phyloP scores from a whole-genome alignment of 2,797 vertebrate species.

The Ara ararauna region DNA sequence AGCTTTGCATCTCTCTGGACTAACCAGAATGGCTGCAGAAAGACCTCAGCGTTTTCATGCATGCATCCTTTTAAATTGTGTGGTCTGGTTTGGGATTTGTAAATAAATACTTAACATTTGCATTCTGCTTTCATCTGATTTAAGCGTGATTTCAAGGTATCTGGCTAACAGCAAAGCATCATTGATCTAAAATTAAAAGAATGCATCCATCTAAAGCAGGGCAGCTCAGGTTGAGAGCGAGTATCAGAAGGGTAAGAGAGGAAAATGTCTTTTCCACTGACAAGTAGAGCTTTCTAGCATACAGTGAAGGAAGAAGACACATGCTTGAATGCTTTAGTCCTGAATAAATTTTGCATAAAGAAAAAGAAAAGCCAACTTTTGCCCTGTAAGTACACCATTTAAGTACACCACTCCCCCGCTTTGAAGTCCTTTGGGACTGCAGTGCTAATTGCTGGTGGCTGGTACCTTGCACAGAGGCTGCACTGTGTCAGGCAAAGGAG shows the following conservation, averaged over 20 bases:
- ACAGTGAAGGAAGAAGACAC: background rate
- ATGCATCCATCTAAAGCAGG: background rate
- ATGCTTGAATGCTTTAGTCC: constrained; percentile 10
- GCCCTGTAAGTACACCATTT: background rate
- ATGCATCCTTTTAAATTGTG: background rate
- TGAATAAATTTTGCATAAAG: constrained; percentile 41
- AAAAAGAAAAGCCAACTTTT: background rate
- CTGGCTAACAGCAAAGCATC: background rate
- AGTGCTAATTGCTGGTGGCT: background rate
- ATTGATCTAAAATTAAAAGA: constrained; percentile 15
- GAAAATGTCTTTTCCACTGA: constrained; percentile 2
- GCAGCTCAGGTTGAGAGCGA: background rate
- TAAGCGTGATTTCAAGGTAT: background rate
- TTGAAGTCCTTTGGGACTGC: background rate
- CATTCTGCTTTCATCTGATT: background rate
- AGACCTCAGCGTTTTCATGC: background rate
- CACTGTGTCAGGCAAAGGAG: background rate
- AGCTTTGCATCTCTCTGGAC: constrained; percentile 12
- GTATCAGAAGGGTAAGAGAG: background rate
- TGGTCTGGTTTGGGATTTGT: background rate
- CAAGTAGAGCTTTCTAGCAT: background rate
- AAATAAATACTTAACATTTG: background rate
- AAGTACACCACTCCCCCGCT: background rate
- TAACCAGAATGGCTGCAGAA: background rate
- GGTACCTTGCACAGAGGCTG: background rate